phyloP scores from a whole-genome alignment of 2,888 invertebrate genomes.

The Drosophila meridionalis region DNA sequence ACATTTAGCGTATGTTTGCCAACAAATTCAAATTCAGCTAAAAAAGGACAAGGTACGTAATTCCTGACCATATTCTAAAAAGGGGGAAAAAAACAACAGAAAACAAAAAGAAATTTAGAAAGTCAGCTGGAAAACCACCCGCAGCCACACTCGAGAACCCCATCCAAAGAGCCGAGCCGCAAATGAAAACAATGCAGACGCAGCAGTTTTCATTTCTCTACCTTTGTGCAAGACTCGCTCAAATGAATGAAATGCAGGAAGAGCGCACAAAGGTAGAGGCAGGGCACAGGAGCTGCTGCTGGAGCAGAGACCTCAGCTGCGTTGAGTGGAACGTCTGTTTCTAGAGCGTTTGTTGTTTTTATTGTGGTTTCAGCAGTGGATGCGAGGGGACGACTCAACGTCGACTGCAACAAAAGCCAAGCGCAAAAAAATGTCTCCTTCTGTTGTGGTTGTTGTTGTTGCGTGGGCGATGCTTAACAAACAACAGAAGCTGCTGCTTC shows the following conservation, averaged over 20 bases:
- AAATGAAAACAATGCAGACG: slow-evolving; percentile 76
- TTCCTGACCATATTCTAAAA: slow-evolving; percentile 38
- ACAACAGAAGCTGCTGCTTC: slow-evolving; percentile 81
- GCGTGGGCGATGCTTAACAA: slow-evolving; percentile 80
- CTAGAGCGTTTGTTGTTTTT: slow-evolving; percentile 63
- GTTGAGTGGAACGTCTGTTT: slow-evolving; percentile 79
- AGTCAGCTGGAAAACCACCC: slow-evolving; percentile 34
- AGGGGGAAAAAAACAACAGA: slow-evolving; percentile 16
- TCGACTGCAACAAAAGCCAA: slow-evolving; percentile 63
- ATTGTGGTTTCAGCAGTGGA: slow-evolving; percentile 43
- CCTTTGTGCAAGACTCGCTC: slow-evolving; percentile 68
- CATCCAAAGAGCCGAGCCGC: slow-evolving; percentile 38
- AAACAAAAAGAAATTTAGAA: slow-evolving; percentile 29
- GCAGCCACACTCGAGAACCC: slow-evolving; percentile 3
- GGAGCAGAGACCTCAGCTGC: slow-evolving; percentile 66
- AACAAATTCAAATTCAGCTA: slow-evolving; percentile 67
- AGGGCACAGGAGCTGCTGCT: background rate
- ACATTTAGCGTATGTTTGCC: slow-evolving; percentile 75
- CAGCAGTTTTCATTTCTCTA: slow-evolving; percentile 77
- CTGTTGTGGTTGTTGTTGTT: slow-evolving; percentile 53
- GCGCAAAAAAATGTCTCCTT: slow-evolving; percentile 70
- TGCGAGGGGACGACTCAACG: slow-evolving; percentile 26
- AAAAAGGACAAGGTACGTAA: slow-evolving; percentile 48
- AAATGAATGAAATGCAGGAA: slow-evolving; percentile 59
- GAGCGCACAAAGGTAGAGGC: slow-evolving; percentile 9